A percentile compares a stretch with the other conserved stretches of the same genome.
These are phyloP conservation scores for Perdita meconis DNA, from an alignment of 2,888 invertebrate genomes.

Conservation along the genomic window DNA sequence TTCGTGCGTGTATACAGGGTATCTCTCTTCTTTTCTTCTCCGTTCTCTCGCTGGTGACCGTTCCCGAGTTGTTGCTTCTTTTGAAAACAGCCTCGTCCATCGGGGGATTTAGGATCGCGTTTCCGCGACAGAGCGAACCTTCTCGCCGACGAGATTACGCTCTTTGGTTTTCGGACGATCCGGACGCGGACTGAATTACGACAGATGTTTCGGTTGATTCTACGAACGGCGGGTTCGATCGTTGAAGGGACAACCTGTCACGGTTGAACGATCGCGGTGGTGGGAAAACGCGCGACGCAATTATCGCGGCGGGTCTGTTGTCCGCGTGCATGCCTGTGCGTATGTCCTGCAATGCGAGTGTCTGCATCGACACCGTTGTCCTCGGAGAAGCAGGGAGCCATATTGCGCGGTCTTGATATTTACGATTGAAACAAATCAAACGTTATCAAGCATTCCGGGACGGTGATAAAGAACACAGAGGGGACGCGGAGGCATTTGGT, in stretches of 20 bases:
- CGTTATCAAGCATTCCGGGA: constrained; percentile 83
- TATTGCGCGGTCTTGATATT: constrained; percentile 75
- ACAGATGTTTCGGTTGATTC: neutral
- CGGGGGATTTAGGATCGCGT: constrained; percentile 64
- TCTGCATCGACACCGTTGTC: constrained; percentile 28
- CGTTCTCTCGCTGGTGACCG: constrained; percentile 20
- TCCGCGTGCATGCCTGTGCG: constrained; percentile 59
- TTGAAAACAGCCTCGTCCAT: constrained; percentile 42
- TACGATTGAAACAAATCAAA: constrained; percentile 84
- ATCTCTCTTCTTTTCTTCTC: constrained; percentile 25
- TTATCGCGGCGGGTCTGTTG: constrained; percentile 54
- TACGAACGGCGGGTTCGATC: neutral
- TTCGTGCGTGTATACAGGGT: constrained; percentile 56
- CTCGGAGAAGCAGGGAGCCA: constrained; percentile 37
- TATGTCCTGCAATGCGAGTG: constrained; percentile 34
- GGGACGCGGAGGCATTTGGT: constrained; percentile 81
- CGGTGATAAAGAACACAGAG: constrained; percentile 84
- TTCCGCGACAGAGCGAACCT: constrained; percentile 39
- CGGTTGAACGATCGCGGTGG: no score
- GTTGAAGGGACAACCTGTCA: neutral
- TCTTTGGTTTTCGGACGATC: constrained; percentile 5
- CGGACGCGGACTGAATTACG: constrained; percentile 13
- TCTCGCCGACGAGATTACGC: constrained; percentile 34
- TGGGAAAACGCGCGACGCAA: constrained; percentile 49
- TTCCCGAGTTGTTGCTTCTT: constrained; percentile 39